Evolutionary conservation across 53 echinoderm and acorn worm species (phyloP).

Genomic region (Actinopyga echinites): DNA sequence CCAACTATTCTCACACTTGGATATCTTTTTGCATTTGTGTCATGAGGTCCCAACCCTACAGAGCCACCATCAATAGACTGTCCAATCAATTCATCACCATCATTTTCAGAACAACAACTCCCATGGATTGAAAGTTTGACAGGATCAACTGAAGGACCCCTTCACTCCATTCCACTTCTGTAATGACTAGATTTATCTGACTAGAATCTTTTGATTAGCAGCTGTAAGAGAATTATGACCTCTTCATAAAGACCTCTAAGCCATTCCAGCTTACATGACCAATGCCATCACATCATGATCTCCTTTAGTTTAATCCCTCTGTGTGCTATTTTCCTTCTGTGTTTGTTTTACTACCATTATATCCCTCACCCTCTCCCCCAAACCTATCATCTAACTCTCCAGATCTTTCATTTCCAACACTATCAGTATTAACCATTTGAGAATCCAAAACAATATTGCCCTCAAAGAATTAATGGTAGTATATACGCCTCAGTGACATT

Average conservation of each 20-base stretch:
- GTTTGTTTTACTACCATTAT: background rate
- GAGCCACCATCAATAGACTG: too few relatives aligned
- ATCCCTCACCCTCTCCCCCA: background rate
- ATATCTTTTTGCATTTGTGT: too few relatives aligned
- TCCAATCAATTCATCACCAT: background rate
- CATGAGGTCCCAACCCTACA: too few relatives aligned
- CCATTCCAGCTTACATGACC: too few relatives aligned
- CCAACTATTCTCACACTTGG: too few relatives aligned
- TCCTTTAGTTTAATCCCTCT: too few relatives aligned
- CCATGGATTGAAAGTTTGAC: constrained; percentile 62
- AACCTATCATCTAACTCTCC: background rate
- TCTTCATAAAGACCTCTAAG: too few relatives aligned
- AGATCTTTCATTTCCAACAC: background rate
- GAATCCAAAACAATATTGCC: constrained; percentile 10
- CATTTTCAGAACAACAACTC: background rate
- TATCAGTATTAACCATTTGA: background rate
- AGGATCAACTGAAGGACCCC: constrained; percentile 68
- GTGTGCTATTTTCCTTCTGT: background rate
- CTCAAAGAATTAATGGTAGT: background rate
- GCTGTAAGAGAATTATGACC: background rate
- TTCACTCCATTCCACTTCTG: constrained; percentile 70
- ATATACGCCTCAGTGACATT: background rate
- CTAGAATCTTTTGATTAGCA: background rate
- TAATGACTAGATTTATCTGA: background rate
- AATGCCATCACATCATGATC: too few relatives aligned